Evolutionary conservation across 2,797 vertebrate genomes (phyloP).

Genomic region (Bovichtus variegatus): DNA sequence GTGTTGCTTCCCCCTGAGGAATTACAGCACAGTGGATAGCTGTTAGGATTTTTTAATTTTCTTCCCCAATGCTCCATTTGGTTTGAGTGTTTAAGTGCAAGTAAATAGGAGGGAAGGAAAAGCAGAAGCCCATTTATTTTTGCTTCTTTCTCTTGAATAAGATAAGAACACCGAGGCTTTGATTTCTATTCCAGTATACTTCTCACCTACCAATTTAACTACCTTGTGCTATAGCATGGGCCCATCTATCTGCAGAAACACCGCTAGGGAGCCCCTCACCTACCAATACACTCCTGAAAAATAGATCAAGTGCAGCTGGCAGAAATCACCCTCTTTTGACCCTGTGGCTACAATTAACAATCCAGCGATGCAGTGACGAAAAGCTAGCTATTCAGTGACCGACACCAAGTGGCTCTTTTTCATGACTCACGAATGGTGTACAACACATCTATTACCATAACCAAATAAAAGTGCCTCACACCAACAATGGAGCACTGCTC

Average conservation of each 20-base stretch:
- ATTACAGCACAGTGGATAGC: conserved; percentile 33
- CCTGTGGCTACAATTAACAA: conserved; percentile 53
- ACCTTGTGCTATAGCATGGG: conserved; percentile 8
- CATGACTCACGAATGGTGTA: neutral
- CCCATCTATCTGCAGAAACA: conserved; percentile 26
- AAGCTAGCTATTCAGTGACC: conserved; percentile 16
- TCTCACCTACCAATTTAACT: conserved; percentile 31
- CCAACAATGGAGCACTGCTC: conserved; percentile 11
- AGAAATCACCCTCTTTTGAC: conserved; percentile 42
- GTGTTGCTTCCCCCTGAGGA: conserved; percentile 31
- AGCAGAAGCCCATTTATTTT: neutral
- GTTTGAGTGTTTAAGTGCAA: conserved; percentile 32
- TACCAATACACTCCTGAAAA: conserved; percentile 35
- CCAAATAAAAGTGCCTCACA: conserved; percentile 15
- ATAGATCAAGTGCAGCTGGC: conserved; percentile 47
- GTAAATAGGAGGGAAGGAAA: conserved; percentile 33
- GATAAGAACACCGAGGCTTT: conserved; percentile 19
- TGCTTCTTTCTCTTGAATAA: neutral
- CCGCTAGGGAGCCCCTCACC: conserved; percentile 7
- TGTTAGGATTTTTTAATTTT: conserved; percentile 44
- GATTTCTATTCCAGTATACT: conserved; percentile 5
- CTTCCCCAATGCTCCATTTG: conserved; percentile 38
- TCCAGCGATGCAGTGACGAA: conserved; percentile 45
- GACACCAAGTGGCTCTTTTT: conserved; percentile 22
- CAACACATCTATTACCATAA: conserved; percentile 30